A percentile compares a stretch with the other conserved stretches of the same genome.
Conservation (phyloP, 64 coral and sea anemone species). For the Stichodactyla helianthus region DNA sequence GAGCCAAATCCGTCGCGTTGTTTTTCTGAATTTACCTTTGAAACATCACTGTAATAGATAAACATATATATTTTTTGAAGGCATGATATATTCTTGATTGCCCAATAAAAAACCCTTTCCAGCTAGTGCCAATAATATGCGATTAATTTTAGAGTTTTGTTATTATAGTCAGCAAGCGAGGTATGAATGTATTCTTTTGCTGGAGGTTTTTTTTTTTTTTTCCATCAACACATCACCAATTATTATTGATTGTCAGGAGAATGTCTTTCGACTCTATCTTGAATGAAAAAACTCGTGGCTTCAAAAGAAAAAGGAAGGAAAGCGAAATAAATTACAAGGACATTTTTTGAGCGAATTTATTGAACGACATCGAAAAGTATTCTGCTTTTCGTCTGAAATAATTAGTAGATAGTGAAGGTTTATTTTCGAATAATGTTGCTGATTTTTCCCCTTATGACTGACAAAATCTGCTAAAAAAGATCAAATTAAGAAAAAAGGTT, state of each 20-base stretch:
- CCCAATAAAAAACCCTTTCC: neutral
- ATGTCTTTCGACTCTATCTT: neutral
- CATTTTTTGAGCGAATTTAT: neutral
- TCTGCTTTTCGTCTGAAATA: neutral
- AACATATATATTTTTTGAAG: neutral
- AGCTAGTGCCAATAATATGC: neutral
- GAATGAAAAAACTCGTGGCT: neutral
- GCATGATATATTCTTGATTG: neutral
- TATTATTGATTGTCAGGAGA: neutral
- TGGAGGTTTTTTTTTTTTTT: slow-evolving; percentile 1
- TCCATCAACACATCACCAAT: slow-evolving; percentile 1
- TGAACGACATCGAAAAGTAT: neutral
- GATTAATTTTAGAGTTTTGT: neutral
- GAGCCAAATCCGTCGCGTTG: neutral
- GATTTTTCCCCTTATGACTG: neutral
- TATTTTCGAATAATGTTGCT: neutral
- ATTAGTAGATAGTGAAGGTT: neutral
- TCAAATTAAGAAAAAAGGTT: neutral
- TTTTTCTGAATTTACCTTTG: neutral
- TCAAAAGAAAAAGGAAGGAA: neutral
- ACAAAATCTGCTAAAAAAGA: neutral
- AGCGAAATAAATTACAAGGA: neutral
- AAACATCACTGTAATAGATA: neutral
- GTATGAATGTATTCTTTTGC: neutral
- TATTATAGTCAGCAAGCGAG: neutral